Conservation (phyloP, 2,888 invertebrate genomes). For the Tetranychus truncatus region DNA sequence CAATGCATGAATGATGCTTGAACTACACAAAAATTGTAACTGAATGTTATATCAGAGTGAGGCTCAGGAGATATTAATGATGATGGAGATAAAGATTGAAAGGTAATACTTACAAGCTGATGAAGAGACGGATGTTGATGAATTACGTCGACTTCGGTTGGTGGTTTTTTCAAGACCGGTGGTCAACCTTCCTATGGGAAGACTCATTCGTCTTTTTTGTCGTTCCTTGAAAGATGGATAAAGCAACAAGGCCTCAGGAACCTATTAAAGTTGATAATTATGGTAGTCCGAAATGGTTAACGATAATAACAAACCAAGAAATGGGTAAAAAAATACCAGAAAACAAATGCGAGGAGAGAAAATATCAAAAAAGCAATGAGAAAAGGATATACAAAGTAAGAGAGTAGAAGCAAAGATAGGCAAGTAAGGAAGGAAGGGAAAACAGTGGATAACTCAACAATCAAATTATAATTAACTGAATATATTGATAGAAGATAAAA, state of each 20-base stretch:
- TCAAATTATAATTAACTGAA: neutral
- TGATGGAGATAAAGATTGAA: neutral
- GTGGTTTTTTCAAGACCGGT: slow-evolving; percentile 23
- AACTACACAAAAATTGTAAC: no score
- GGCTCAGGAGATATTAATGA: neutral
- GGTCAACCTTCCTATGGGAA: slow-evolving; percentile 26
- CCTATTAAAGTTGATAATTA: neutral
- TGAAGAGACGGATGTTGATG: slow-evolving; percentile 19
- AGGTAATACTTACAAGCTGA: slow-evolving; percentile 11
- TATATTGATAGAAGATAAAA: neutral
- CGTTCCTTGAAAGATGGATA: slow-evolving; percentile 27
- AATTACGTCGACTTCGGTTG: slow-evolving; percentile 18
- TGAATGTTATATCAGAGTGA: neutral
- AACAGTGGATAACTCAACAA: neutral
- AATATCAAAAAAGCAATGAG: neutral
- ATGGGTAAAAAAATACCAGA: neutral
- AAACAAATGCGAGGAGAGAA: neutral
- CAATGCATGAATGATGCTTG: no score
- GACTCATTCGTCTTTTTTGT: slow-evolving; percentile 27
- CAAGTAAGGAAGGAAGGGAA: neutral
- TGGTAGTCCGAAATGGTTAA: neutral
- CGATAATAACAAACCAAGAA: neutral
- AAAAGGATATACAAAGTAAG: neutral
- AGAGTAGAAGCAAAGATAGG: neutral
- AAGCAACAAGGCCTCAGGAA: slow-evolving; percentile 17